Base-by-base conservation (phyloP, 2,797 vertebrate genomes). In the Poeciliopsis infans region DNA sequence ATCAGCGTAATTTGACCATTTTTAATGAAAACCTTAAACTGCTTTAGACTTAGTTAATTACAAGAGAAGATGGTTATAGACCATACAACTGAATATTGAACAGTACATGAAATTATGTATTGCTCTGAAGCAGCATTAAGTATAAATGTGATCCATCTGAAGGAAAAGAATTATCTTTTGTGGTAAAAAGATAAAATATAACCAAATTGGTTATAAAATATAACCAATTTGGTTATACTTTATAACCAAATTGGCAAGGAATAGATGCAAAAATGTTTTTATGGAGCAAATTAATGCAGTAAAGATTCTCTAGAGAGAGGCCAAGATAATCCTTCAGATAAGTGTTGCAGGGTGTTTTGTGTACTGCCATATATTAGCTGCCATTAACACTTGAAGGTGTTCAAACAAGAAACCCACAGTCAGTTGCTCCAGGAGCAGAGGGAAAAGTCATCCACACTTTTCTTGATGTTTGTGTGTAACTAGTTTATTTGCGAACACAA, bases 401-500 rank as follows among this genome's bases (percentile, higher is more conserved):
- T 64, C 0, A 16, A 53, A 86, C 13, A 45, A 70, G 18, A 41
- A 41, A 39, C 55, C 12, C 39, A 82, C 72, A 13, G 75, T 76
- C 57, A 82, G 75, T 66, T 13, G 72, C 61, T 51, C 53, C 72
- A 71, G 53, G 68, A 80, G 81, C n/a, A 43, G 6, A n/a, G 31
- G 23, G 13, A 39, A 69, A 75, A 79, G 83, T 81, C n/a, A 12
- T 43, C 31, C 46, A 74, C 68, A 83, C 76, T 86, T 78, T 33
- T 45, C 36, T 87, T 76, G 84, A 82, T 83, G 53, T 15, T 70
- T 75, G 59, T 80, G 78, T 85, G 80, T 72, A 46, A 77, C 64
- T 45, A 18, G 77, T 53, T 79, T 83, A 74, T 86, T 79, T 87
- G 55, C 70, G 73, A 69, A 69, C 75, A 85, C 76, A 79, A 45